phyloP scores from a whole-genome alignment of 2,888 invertebrate species.

The Cryptus viduatorius region DNA sequence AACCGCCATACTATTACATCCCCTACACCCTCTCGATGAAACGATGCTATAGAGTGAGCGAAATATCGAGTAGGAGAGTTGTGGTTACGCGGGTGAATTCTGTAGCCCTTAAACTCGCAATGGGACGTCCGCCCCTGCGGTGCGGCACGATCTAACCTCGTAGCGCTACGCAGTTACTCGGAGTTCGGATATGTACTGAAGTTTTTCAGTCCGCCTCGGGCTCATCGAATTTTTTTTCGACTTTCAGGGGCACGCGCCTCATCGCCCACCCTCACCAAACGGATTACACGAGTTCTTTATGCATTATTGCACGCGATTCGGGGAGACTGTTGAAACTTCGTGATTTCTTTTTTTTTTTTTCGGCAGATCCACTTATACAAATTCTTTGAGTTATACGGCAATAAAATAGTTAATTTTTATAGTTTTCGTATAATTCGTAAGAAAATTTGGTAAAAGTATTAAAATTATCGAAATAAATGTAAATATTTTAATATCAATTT shows the following conservation, averaged over 20 bases:
- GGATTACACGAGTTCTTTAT: constrained; percentile 53
- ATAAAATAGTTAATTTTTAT: not conserved
- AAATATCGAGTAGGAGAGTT: constrained; percentile 39
- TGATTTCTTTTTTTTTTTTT: not conserved
- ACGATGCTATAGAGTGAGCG: constrained; percentile 27
- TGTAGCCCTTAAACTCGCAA: constrained; percentile 70
- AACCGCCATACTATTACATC: constrained; percentile 56
- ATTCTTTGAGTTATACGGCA: not conserved
- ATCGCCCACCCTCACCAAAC: constrained; percentile 59
- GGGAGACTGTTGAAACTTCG: constrained; percentile 11
- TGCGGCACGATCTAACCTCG: constrained; percentile 44
- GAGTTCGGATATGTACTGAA: constrained; percentile 22
- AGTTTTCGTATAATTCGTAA: not conserved
- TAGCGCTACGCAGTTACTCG: constrained; percentile 20
- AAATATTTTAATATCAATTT: too few species aligned
- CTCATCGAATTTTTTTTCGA: constrained; percentile 56
- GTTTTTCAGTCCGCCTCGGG: constrained; percentile 39
- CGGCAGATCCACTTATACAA: not conserved
- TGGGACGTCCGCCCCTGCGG: constrained; percentile 69
- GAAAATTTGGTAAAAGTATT: not conserved
- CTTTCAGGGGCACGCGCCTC: constrained; percentile 66
- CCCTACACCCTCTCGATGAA: constrained; percentile 51
- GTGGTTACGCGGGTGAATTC: constrained; percentile 67
- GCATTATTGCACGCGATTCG: constrained; percentile 55
- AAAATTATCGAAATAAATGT: not conserved